These are phyloP conservation scores for Cantharis nigra DNA, from an alignment of 2,888 invertebrate genomes.

Conservation along the genomic window DNA sequence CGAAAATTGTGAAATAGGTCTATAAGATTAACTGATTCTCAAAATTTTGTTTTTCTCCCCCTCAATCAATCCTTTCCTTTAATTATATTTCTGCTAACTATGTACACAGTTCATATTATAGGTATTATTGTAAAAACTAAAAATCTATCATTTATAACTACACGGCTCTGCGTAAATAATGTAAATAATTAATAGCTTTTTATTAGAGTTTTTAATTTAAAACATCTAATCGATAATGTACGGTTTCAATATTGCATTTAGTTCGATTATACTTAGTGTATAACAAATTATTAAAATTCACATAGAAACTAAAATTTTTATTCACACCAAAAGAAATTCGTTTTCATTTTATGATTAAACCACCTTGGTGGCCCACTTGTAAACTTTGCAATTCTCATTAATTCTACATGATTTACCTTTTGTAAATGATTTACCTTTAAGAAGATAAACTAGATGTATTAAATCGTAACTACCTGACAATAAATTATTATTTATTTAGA, in stretches of 20 bases:
- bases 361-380: neutral
- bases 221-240: neutral
- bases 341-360: neutral
- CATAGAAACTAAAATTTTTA: neutral
- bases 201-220: neutral
- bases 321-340: neutral
- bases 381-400: neutral
- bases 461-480: no score
- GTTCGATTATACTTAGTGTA: neutral
- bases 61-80: no score
- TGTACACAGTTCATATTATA: no score
- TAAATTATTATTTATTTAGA: no score
- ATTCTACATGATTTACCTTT: no score
- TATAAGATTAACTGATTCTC: no score
- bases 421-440: no score
- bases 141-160: neutral
- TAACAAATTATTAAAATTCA: neutral
- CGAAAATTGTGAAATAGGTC: no score
- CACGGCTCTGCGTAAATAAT: neutral
- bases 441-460: no score
- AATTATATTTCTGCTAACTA: no score
- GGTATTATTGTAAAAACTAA: no score
- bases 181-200: neutral
- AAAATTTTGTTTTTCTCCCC: no score
- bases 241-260: neutral